Conservation (phyloP, 2,797 vertebrate genomes). For the Clarias pachynema region DNA sequence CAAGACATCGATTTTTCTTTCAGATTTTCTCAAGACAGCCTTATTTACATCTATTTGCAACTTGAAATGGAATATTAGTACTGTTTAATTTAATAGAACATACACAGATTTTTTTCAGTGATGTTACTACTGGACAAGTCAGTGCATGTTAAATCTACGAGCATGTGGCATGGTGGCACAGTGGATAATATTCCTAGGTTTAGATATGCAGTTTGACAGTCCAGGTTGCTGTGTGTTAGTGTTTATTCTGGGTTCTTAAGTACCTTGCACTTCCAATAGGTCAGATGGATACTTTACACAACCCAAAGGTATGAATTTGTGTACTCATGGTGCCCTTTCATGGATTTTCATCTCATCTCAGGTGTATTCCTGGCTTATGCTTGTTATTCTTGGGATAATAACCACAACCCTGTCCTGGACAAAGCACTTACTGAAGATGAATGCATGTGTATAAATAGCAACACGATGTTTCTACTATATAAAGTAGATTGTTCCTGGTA, state of each 20-base stretch:
- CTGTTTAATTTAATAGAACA: not conserved
- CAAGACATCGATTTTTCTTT: constrained; percentile 54
- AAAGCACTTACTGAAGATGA: not conserved
- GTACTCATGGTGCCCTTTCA: not conserved
- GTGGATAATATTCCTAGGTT: not conserved
- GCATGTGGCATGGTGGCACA: not conserved
- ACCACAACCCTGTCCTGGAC: not conserved
- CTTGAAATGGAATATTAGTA: constrained; percentile 11
- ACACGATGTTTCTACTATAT: not conserved
- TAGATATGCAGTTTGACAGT: not conserved
- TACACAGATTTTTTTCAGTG: constrained; percentile 7
- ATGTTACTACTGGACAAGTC: not conserved
- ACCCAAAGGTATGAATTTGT: not conserved
- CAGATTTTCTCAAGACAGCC: constrained; percentile 51
- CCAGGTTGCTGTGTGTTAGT: not conserved
- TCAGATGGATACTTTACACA: not conserved
- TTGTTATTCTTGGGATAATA: not conserved
- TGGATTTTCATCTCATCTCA: not conserved
- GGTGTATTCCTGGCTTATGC: not conserved
- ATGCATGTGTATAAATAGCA: constrained; percentile 5
- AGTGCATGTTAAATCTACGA: not conserved
- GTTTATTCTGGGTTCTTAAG: not conserved
- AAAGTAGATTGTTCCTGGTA: not conserved
- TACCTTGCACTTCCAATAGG: not conserved
- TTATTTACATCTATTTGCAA: constrained; percentile 35